Percentiles rank a stretch among this genome's conserved stretches.
Conservation (phyloP, 2,888 invertebrate genomes). For the Alentia gelatinosa region DNA sequence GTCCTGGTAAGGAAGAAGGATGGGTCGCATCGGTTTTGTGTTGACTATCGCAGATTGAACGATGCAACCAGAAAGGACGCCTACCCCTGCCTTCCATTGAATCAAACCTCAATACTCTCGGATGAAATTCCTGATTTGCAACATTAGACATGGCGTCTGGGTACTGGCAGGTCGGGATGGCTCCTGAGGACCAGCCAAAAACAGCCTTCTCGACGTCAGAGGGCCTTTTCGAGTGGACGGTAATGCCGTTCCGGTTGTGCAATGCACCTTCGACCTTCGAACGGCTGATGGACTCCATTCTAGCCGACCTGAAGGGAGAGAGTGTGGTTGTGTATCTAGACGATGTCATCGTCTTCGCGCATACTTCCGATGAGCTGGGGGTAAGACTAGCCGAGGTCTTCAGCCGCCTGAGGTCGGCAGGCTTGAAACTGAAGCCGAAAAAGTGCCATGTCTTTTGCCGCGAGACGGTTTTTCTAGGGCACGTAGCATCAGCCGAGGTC, state of each 20-base stretch:
- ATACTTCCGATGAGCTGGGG: constrained; percentile 58
- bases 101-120: background rate
- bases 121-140: background rate
- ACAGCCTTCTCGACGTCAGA: no score
- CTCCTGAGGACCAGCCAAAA: no score
- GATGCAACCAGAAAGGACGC: background rate
- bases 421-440: constrained; percentile 58
- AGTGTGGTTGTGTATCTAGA: constrained; percentile 59
- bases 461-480: constrained; percentile 24
- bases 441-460: constrained; percentile 56
- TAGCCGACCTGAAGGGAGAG: constrained; percentile 23
- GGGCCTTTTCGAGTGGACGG: no score
- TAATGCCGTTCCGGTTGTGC: no score
- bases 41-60: background rate
- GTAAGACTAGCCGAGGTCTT: constrained; percentile 59
- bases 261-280: no score
- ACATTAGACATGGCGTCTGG: background rate
- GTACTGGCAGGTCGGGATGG: no score
- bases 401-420: constrained; percentile 38
- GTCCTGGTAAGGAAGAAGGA: background rate
- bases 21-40: background rate
- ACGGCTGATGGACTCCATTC: no score
- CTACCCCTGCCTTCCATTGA: constrained; percentile 7
- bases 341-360: constrained; percentile 65
- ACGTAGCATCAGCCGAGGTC: constrained; percentile 54